These are phyloP conservation scores for Coelogynopora nodosa DNA, from an alignment of 2,888 invertebrate species.

Conservation along the genomic window DNA sequence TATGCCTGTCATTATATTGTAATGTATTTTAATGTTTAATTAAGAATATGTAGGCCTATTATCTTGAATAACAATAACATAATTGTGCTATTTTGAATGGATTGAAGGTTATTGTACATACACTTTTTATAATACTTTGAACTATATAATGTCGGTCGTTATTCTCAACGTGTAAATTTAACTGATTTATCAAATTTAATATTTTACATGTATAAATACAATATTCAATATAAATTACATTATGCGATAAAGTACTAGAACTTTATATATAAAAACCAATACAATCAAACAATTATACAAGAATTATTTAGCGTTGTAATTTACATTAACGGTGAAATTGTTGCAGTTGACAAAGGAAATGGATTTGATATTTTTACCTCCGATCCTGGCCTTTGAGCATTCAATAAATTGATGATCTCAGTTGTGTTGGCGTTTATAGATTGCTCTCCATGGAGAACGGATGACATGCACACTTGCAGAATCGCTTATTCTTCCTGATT, in stretches of 20 bases:
- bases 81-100: no score
- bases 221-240: neutral
- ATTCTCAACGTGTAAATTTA: conserved; percentile 18
- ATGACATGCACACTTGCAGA: conserved; percentile 17
- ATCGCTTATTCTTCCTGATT: conserved; percentile 32
- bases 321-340: conserved; percentile 25
- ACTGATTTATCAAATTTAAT: conserved; percentile 11
- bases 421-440: conserved; percentile 7
- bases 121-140: conserved; percentile 23
- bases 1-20: no score
- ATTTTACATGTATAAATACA: conserved; percentile 9
- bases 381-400: conserved; percentile 17
- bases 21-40: no score
- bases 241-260: conserved; percentile 21
- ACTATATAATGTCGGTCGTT: conserved; percentile 21
- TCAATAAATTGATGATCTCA: conserved; percentile 23
- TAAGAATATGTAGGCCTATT: no score
- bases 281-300: conserved; percentile 1
- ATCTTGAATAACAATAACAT: no score
- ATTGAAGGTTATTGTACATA: no score
- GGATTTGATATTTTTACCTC: conserved; percentile 19
- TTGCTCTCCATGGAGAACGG: conserved; percentile 28
- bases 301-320: conserved; percentile 7
- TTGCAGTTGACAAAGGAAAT: conserved; percentile 25
- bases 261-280: neutral